Base-by-base conservation (phyloP, 2,113 vertebrate genomes). In the Eupsittula cactorum region DNA sequence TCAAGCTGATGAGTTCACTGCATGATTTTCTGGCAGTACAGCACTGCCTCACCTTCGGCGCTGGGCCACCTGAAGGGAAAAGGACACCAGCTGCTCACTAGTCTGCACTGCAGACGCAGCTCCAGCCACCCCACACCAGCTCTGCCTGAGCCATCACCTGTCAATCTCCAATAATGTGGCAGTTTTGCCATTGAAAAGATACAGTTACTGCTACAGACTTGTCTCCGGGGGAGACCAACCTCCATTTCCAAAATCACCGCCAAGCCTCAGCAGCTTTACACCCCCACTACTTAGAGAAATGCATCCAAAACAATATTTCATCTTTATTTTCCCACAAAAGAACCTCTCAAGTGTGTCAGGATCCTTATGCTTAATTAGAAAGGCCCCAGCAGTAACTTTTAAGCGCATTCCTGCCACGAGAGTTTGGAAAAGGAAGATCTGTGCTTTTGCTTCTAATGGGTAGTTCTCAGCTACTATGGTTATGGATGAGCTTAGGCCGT, bases 71-170 rank as follows among this genome's bases (percentile, higher is more conserved):
- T n/a, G n/a, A n/a, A n/a, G n/a, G n/a, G n/a, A 49, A 81, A 25
- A 64, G 33, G 42, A 60, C 33, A 74, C 42, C 16, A 33, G 18
- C 64, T 29, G 35, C 73, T 67, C 23, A 31, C 24, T 46, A 70
- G n/a, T 11, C 16, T 12, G 49, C 18, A 39, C 50, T 0, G 24
- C 1, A 16, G 46, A 11, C 3, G 7, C 24, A 1, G 3, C 2
- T 3, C 37, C 59, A 76, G 68, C 28, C 44, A 80, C 44, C 28
- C 42, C 37, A 17, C 2, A 1, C 6, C 57, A n/a, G 29, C 57
- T 47, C 47, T 13, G 0, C 28, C 13, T 11, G 31, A 86, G 44
- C 50, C 44, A 52, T 39, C 16, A 8, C 9, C n/a, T 50, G 13
- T 24, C 64, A 29, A 21, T 63, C 42, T 57, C 57, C 8, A 2